These are phyloP conservation scores for Cynopterus brachyotis DNA, from an alignment of 2,113 vertebrate genomes.

Conservation along the genomic window DNA sequence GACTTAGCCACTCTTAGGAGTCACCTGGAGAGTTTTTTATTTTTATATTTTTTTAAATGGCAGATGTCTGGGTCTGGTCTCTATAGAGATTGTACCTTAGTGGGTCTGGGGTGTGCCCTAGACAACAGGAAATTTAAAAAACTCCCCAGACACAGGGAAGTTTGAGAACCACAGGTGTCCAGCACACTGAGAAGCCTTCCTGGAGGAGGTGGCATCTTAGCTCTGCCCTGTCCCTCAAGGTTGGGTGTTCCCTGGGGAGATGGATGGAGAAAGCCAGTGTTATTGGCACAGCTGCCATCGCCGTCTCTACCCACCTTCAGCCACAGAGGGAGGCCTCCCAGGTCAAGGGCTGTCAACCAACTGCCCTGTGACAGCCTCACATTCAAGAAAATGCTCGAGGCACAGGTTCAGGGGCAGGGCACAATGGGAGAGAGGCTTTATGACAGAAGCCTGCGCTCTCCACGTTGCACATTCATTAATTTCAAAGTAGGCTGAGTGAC, in stretches of 20 bases:
- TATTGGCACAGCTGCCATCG: neutral
- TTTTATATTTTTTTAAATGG: neutral
- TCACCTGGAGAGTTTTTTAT: neutral
- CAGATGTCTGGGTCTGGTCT: neutral
- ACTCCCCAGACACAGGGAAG: neutral
- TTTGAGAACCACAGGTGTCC: neutral
- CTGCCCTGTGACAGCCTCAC: conserved; percentile 13
- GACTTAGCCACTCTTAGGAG: neutral
- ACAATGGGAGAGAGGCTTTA: conserved; percentile 55
- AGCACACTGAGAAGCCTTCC: neutral
- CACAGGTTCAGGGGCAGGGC: conserved; percentile 67
- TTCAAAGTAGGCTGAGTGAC: conserved; percentile 57
- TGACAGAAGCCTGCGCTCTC: conserved; percentile 64
- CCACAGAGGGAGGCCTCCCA: conserved; percentile 26
- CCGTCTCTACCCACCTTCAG: conserved; percentile 52
- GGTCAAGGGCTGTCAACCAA: conserved; percentile 50
- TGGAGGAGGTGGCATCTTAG: too few species aligned
- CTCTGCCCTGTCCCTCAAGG: neutral
- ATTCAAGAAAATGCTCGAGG: conserved; percentile 32
- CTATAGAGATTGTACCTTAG: too few species aligned
- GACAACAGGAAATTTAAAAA: neutral
- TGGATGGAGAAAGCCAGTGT: neutral
- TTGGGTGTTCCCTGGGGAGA: neutral
- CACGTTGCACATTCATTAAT: conserved; percentile 39
- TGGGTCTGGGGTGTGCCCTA: neutral